A percentile compares a stretch with the other conserved stretches of the same genome.
phyloP scores from a whole-genome alignment of 2,797 vertebrate species.

The Paratrypauchen microcephalus region DNA sequence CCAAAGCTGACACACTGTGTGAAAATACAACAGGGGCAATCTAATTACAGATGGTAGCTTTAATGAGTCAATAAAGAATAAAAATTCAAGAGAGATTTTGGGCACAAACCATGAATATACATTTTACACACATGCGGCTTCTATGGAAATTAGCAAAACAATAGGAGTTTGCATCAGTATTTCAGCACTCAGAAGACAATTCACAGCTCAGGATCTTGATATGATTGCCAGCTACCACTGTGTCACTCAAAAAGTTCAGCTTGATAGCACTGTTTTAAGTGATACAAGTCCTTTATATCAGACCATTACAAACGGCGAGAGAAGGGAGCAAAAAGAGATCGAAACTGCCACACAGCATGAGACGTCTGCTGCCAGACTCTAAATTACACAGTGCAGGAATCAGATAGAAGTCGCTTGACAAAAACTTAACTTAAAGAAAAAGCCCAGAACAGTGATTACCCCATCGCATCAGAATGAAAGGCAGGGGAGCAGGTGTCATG shows the following conservation, averaged over 20 bases:
- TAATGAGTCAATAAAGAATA: too few relatives aligned
- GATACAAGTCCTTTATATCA: conserved; percentile 5
- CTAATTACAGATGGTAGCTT: too few relatives aligned
- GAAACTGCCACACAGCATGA: conserved; percentile 8
- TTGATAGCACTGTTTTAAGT: conserved; percentile 1
- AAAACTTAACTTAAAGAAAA: neutral
- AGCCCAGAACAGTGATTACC: conserved; percentile 1
- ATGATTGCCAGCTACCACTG: conserved; percentile 2
- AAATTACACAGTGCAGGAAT: neutral
- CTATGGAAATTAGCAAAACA: neutral
- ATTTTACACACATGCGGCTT: neutral
- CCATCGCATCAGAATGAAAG: conserved; percentile 3
- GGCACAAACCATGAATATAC: neutral
- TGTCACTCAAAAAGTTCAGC: neutral
- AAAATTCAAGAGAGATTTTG: too few relatives aligned
- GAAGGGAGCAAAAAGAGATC: conserved; percentile 4
- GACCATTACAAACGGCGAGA: conserved; percentile 4
- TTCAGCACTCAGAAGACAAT: neutral
- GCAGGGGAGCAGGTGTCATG: conserved; percentile 4
- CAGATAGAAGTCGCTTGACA: neutral
- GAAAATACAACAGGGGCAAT: too few relatives aligned
- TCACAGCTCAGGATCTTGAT: too few relatives aligned
- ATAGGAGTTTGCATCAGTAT: neutral
- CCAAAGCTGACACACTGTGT: too few relatives aligned
- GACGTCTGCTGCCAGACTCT: neutral